Percentiles rank a stretch among this genome's conserved stretches.
phyloP scores from a whole-genome alignment of 2,888 invertebrate species.

The Uropetala carovei region DNA sequence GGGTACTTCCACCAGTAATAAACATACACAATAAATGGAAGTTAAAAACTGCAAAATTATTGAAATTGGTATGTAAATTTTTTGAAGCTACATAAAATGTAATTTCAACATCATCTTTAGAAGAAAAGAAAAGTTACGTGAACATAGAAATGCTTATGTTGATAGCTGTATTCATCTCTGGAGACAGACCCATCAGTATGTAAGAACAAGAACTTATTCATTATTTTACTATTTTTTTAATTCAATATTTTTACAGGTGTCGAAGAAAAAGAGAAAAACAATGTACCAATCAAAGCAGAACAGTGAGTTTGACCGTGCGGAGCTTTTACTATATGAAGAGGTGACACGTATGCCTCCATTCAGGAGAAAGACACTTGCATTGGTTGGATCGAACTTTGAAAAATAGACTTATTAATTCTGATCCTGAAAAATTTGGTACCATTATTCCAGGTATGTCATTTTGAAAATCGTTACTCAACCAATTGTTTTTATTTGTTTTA shows the following conservation, averaged over 20 bases:
- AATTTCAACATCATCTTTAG: too few relatives aligned
- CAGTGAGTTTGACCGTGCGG: slow-evolving; percentile 94
- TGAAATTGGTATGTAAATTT: too few relatives aligned
- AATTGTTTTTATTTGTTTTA: too few relatives aligned
- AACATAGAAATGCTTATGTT: too few relatives aligned
- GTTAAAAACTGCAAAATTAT: too few relatives aligned
- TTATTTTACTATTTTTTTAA: slow-evolving; percentile 1
- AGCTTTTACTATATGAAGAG: slow-evolving; percentile 95
- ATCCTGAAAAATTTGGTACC: slow-evolving; percentile 92
- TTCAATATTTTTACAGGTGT: slow-evolving; percentile 78
- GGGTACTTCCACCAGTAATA: too few relatives aligned
- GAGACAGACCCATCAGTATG: too few relatives aligned
- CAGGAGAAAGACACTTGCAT: slow-evolving; percentile 92
- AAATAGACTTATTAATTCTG: slow-evolving; percentile 92
- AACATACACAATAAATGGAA: too few relatives aligned
- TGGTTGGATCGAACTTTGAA: slow-evolving; percentile 98
- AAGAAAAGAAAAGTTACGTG: too few relatives aligned
- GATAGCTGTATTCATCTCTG: too few relatives aligned
- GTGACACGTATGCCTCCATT: slow-evolving; percentile 98
- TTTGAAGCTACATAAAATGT: too few relatives aligned
- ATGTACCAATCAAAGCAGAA: slow-evolving; percentile 94
- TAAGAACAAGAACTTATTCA: neutral
- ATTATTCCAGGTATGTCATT: slow-evolving; percentile 90
- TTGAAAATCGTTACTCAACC: neutral
- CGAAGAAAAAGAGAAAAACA: slow-evolving; percentile 89